Evolutionary conservation across 2,797 vertebrate genomes (phyloP).

Genomic region (Sebastes trivittatus): DNA sequence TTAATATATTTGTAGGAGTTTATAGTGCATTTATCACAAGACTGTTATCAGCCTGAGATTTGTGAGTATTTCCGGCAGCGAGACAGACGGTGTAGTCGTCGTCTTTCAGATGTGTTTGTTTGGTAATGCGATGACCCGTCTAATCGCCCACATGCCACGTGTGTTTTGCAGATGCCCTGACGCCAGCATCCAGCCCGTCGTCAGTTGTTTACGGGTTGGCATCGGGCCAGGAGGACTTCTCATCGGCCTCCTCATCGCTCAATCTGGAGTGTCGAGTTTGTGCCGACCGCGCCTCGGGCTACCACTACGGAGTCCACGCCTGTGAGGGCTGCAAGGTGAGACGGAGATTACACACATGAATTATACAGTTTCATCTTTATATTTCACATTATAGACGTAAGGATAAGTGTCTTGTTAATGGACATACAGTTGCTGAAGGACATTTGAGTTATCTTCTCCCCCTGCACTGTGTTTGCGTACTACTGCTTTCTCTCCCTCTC

Average conservation of each 20-base stretch:
- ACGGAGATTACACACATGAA: not conserved
- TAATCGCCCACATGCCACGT: too few species aligned
- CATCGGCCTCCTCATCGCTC: constrained; percentile 78
- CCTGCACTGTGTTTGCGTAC: not conserved
- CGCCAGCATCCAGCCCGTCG: constrained; percentile 94
- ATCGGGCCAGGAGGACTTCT: constrained; percentile 84
- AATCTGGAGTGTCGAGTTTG: constrained; percentile 96
- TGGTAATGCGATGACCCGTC: too few species aligned
- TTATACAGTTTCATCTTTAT: not conserved
- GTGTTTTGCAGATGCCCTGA: constrained; percentile 87
- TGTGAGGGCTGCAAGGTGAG: constrained; percentile 93
- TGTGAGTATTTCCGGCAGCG: too few species aligned
- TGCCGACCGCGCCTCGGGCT: constrained; percentile 95
- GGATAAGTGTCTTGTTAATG: not conserved
- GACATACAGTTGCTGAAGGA: not conserved
- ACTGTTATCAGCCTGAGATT: not conserved
- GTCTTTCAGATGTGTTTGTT: not conserved
- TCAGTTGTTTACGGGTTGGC: constrained; percentile 83
- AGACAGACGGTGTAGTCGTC: not conserved
- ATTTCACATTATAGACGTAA: not conserved
- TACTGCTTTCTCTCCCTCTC: not conserved
- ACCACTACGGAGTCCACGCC: constrained; percentile 97
- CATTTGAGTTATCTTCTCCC: not conserved
- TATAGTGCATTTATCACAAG: not conserved
- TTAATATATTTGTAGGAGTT: too few species aligned